Percentiles rank a stretch among this genome's conserved stretches.
Evolutionary conservation across 2,888 invertebrate genomes (phyloP).

Genomic region (Erpobdella octoculata): DNA sequence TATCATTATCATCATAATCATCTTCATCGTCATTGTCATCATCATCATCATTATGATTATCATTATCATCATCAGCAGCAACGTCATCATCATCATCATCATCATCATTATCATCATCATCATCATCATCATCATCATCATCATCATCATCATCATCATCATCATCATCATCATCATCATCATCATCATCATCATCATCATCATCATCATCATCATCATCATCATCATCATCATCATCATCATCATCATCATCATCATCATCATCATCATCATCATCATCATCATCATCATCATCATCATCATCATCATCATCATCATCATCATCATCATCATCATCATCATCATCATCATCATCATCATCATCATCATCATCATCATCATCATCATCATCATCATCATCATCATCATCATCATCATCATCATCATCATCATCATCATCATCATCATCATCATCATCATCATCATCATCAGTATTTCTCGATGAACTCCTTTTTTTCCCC

Average conservation of each 20-base stretch:
- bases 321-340: background rate
- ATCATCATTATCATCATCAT: slow-evolving; percentile 1
- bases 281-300: background rate
- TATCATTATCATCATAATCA: too few relatives aligned
- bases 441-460: background rate
- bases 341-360: slow-evolving; percentile 1
- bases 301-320: background rate
- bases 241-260: slow-evolving; percentile 1
- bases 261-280: slow-evolving; percentile 1
- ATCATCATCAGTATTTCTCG: too few relatives aligned
- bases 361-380: background rate
- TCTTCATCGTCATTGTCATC: too few relatives aligned
- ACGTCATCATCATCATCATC: too few relatives aligned
- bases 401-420: slow-evolving; percentile 1
- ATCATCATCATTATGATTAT: too few relatives aligned
- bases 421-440: background rate
- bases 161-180: slow-evolving; percentile 1
- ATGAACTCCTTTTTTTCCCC: too few relatives aligned
- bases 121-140: background rate
- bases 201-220: slow-evolving; percentile 1
- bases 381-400: background rate
- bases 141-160: slow-evolving; percentile 1
- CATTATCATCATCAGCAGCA: too few relatives aligned
- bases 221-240: slow-evolving; percentile 1
- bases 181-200: slow-evolving; percentile 1